A percentile compares a stretch with the other conserved stretches of the same genome.
Evolutionary conservation across 1,140 invertebrate genomes (phyloP).

Genomic region (Rhagoletis zephyria): DNA sequence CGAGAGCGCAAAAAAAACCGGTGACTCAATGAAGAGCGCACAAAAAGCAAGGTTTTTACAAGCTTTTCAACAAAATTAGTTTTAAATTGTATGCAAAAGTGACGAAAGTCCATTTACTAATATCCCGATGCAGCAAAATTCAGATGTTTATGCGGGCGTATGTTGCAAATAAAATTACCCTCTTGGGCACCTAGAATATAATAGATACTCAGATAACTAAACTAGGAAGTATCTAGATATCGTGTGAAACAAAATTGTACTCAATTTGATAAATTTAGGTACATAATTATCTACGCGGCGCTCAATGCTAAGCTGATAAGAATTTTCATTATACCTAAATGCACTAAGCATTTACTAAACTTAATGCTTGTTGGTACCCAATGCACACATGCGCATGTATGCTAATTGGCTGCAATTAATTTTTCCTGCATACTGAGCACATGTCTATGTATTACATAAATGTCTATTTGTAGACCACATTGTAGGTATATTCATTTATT

Average conservation of each 20-base stretch:
- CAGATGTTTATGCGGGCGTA: neutral
- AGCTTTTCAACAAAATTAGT: neutral
- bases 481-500: neutral
- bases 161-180: neutral
- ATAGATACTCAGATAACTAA: neutral
- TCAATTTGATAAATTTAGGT: too few relatives aligned
- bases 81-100: neutral
- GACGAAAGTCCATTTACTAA: neutral
- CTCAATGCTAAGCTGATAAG: too few relatives aligned
- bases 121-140: neutral
- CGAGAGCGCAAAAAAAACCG: neutral
- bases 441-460: neutral
- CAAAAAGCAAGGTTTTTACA: neutral
- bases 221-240: neutral
- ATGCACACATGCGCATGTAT: too few relatives aligned
- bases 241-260: too few relatives aligned
- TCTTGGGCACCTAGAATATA: too few relatives aligned
- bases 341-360: neutral
- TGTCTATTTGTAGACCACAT: neutral
- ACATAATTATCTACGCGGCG: too few relatives aligned
- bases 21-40: neutral
- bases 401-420: constrained; percentile 14
- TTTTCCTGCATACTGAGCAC: neutral
- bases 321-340: neutral
- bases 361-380: too few relatives aligned